These are phyloP conservation scores for Todiramphus chloris DNA, from an alignment of 2,113 vertebrate species.

Conservation along the genomic window DNA sequence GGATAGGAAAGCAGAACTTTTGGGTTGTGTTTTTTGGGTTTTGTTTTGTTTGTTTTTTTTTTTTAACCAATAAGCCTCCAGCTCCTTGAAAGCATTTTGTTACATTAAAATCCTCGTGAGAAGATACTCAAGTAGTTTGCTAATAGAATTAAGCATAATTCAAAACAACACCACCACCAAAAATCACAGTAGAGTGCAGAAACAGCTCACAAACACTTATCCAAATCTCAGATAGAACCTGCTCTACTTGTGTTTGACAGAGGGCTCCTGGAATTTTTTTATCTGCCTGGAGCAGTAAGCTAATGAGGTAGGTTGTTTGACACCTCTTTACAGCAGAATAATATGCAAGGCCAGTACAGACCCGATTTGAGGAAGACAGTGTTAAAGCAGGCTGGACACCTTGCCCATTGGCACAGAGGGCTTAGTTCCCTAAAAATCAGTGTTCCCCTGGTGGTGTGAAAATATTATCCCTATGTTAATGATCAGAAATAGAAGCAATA, in stretches of 20 bases:
- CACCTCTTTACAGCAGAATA: neutral
- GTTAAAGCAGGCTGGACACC: neutral
- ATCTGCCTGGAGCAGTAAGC: neutral
- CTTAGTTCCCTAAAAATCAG: neutral
- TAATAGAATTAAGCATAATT: neutral
- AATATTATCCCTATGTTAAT: neutral
- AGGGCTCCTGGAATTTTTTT: neutral
- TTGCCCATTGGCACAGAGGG: neutral
- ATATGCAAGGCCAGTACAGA: neutral
- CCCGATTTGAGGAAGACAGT: accelerated
- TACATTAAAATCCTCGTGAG: neutral
- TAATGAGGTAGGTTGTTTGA: neutral
- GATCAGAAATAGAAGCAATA: neutral
- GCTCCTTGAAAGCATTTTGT: neutral
- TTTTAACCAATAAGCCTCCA: neutral
- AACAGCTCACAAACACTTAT: neutral
- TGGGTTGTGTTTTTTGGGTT: too few relatives aligned
- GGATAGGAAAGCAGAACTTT: neutral
- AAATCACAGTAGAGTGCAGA: neutral
- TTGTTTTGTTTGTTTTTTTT: too few relatives aligned
- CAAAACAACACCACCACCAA: neutral
- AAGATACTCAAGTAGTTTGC: neutral
- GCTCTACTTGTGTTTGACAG: neutral
- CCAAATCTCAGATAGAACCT: too few relatives aligned
- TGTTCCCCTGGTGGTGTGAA: accelerated